Conservation (phyloP, 2,888 invertebrate genomes). For the Leptopilina syphax region DNA sequence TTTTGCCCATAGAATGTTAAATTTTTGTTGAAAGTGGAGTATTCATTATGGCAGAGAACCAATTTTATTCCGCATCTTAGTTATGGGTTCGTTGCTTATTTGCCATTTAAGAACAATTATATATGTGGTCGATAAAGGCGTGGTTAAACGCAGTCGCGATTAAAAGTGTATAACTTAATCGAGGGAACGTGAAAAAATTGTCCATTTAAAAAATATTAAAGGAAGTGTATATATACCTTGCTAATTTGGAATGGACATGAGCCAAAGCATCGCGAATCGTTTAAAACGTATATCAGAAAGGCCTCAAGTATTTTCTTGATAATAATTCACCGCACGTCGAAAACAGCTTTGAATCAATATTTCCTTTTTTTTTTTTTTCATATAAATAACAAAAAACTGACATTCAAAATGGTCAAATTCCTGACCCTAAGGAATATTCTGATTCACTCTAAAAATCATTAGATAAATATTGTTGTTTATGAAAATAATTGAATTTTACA, state of each 20-base stretch:
- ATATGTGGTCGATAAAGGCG: slow-evolving; percentile 28
- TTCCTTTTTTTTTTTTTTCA: no score
- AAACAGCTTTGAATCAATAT: not conserved
- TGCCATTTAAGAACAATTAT: slow-evolving; percentile 31
- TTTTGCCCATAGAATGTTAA: no score
- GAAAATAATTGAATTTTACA: no score
- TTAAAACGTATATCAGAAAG: not conserved
- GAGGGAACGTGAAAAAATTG: not conserved
- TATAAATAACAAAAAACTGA: no score
- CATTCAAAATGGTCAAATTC: no score
- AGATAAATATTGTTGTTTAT: no score
- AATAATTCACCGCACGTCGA: not conserved
- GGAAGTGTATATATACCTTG: not conserved
- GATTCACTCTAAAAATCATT: no score
- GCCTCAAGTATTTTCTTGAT: not conserved
- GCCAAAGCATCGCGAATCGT: slow-evolving; percentile 6
- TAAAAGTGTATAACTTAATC: slow-evolving; percentile 16
- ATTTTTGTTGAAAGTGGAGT: no score
- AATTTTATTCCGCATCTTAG: not conserved
- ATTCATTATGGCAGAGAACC: no score
- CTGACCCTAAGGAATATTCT: no score
- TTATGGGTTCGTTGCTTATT: slow-evolving; percentile 27
- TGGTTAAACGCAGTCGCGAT: not conserved
- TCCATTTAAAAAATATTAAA: slow-evolving; percentile 7
- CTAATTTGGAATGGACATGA: slow-evolving; percentile 16